Evolutionary conservation across 1,140 invertebrate species (phyloP), one percentile per base, ranked within the genome.

Genomic region (Campoletis sonorensis): DNA sequence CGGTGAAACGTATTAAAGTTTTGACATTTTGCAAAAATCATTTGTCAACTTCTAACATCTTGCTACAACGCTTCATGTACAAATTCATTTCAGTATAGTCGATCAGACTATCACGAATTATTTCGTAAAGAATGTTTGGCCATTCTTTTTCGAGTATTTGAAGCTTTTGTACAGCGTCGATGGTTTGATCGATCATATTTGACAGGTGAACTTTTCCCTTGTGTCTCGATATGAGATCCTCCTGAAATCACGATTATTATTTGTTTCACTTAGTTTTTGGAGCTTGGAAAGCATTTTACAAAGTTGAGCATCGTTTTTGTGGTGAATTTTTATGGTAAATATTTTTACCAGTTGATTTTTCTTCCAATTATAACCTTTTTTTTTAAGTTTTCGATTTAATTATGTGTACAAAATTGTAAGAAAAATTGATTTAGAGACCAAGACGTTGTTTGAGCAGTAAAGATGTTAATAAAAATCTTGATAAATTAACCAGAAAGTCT

Each of bases 21-120:
- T 45, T 45, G 4, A 4, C 10, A 4, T 13, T 45, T 11, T 45
- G 40, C 64, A 40, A 70, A 30, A 54, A 15, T 68, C 76, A 87
- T 79, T 88, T 88, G 78, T 88, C 85, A 68, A 26, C 82, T 58
- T 89, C 82, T 68, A 91, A 85, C 76, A 85, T 87, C 78, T 83
- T 84, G 58, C 83, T 89, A 49, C 87, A 88, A 21, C 79, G 85
- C 87, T 96, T 96, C 91, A 97, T 95, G 86, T 97, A 97, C 33
- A 93, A 89, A 85, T 97, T 94, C 90, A 97, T 93, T 82, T 97
- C 93, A 11, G 95, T 94, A 87, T 96, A 97, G 89, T 97, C 96
- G 27, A 94, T 91, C 49, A 97, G 90, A 10, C 96, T 96, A 81
- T 96, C 94, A 83, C 94, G 93, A 81, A 97, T 94, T 87, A 97